A percentile compares a stretch with the other conserved stretches of the same genome.
Conservation (phyloP, 2,888 invertebrate species). For the Acrobasis repandana region DNA sequence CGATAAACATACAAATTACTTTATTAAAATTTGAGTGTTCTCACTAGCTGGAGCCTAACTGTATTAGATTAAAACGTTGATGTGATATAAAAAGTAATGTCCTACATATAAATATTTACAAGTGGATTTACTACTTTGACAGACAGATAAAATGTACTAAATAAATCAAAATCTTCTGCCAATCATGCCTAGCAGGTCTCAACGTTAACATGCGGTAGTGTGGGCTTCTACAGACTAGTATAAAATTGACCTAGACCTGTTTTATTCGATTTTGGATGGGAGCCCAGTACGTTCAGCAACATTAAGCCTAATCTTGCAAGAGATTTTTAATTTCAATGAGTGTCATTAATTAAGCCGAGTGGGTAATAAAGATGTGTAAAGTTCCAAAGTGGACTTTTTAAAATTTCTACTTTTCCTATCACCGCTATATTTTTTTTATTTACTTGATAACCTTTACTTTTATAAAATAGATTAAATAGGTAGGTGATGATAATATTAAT, state of each 20-base stretch:
- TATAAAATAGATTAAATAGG: too few species aligned
- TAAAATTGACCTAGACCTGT: constrained; percentile 64
- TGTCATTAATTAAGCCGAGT: constrained; percentile 29
- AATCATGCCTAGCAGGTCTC: constrained; percentile 17
- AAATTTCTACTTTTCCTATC: too few species aligned
- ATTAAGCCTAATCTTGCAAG: constrained; percentile 50
- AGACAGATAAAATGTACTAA: constrained; percentile 41
- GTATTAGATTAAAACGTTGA: neutral
- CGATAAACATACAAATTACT: constrained; percentile 1
- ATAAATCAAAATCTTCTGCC: constrained; percentile 12
- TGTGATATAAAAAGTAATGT: neutral
- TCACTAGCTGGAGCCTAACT: neutral
- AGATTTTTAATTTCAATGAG: constrained; percentile 42
- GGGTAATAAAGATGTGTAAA: neutral
- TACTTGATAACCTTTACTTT: too few species aligned
- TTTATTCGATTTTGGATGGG: constrained; percentile 62
- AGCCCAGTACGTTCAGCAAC: constrained; percentile 59
- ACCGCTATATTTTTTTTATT: too few species aligned
- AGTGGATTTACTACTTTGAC: constrained; percentile 32
- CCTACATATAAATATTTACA: too few species aligned
- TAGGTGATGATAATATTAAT: too few species aligned
- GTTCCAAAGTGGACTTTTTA: too few species aligned
- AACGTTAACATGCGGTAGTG: constrained; percentile 30
- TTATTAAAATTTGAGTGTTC: neutral
- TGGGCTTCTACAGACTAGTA: constrained; percentile 33